Conservation (phyloP, 2,113 vertebrate genomes). For the Meriones unguiculatus region DNA sequence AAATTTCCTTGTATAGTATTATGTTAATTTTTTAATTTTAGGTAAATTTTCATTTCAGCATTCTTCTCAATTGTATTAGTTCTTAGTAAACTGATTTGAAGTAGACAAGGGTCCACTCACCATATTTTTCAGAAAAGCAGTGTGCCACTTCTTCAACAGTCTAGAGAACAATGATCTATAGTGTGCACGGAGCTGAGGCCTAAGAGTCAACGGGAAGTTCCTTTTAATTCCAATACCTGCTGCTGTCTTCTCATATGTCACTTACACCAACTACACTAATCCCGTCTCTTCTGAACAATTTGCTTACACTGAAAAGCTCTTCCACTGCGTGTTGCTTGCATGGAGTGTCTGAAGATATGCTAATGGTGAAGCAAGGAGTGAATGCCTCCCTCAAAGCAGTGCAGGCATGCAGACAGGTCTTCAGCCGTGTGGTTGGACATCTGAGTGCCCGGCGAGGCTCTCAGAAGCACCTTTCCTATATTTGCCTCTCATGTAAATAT, state of each 20-base stretch:
- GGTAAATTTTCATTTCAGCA: neutral
- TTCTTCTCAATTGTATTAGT: neutral
- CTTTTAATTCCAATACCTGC: neutral
- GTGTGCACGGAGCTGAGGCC: neutral
- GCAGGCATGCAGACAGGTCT: neutral
- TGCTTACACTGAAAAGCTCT: neutral
- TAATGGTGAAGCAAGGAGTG: accelerated
- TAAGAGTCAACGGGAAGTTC: neutral
- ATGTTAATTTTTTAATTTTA: neutral
- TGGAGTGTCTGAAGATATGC: neutral
- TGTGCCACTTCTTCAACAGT: neutral
- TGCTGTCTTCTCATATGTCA: neutral
- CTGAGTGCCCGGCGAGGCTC: neutral
- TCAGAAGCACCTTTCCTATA: neutral
- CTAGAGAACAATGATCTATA: neutral
- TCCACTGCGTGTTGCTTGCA: neutral
- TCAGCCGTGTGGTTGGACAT: neutral
- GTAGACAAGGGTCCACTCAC: neutral
- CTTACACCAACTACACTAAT: neutral
- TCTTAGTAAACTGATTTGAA: neutral
- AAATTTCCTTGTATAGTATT: neutral
- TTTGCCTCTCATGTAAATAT: neutral
- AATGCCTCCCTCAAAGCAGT: no score
- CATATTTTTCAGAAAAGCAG: neutral
- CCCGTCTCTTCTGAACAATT: neutral